Base-by-base conservation (phyloP, 2,113 vertebrate genomes). In the Osmerus eperlanus region DNA sequence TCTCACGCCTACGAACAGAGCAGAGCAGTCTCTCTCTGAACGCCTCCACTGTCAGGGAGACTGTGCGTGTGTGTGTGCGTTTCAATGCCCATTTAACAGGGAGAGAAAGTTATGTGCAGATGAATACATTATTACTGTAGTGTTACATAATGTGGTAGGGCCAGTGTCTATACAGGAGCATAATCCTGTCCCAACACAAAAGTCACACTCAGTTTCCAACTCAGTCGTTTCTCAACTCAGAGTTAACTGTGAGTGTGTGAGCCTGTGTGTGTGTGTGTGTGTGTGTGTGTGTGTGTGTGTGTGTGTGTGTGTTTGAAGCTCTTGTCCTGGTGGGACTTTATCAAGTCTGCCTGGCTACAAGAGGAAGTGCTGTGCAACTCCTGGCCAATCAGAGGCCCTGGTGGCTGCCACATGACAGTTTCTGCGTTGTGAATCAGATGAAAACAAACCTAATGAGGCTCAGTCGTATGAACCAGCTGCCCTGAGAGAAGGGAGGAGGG, bases 301-400 rank as follows among this genome's bases (percentile, higher is more conserved):
- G 58, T 74, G 71, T 68, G 23, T 23, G 21, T 21, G 21, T 21
- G 23, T 23, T 75, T 76, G 78, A 77, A 67, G 65, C 52, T 28
- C n/a, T 67, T 25, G 25, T 64, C 60, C 83, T 81, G 71, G 2
- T 16, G 63, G 72, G 83, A 85, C 74, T 70, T 75, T 36, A 75
- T 70, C 75, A 21, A 83, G 80, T 90, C 90, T 92, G 89, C 91
- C 91, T 73, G 79, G 91, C 84, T 88, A 92, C 91, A 89, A 79
- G 80, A 87, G 83, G 85, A 87, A 89, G 84, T 79, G 83, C 84
- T 87, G 67, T 75, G 16, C 78, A 70, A 65, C 73, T 76, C 84
- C 67, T 66, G 70, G 12, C 89, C 85, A 90, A 90, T 91, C 75
- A 73, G 65, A 81, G 3, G 55, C 72, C 54, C 25, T 3, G 36